These are phyloP conservation scores for Achroia grisella DNA, from an alignment of 1,140 invertebrate genomes.

Conservation along the genomic window DNA sequence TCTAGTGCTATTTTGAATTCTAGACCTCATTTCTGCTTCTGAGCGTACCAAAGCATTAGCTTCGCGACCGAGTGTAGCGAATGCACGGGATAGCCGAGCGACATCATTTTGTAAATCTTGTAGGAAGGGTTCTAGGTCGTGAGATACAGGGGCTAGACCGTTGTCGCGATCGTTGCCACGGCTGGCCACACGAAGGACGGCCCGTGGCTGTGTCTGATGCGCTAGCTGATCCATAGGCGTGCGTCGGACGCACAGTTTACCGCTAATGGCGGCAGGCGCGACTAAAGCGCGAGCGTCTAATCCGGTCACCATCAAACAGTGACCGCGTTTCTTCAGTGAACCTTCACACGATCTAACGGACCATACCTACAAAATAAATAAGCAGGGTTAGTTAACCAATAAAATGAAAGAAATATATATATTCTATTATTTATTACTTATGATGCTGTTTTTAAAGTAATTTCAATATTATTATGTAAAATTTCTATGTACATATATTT, in stretches of 20 bases:
- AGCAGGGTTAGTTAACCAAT: too few relatives aligned
- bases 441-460: too few relatives aligned
- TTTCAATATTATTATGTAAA: too few relatives aligned
- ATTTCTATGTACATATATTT: too few relatives aligned
- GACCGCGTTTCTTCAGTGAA: slow-evolving; percentile 51
- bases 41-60: slow-evolving; percentile 31
- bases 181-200: slow-evolving; percentile 50
- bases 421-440: too few relatives aligned
- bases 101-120: slow-evolving; percentile 47
- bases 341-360: slow-evolving; percentile 60
- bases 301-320: slow-evolving; percentile 38
- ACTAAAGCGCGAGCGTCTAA: slow-evolving; percentile 37
- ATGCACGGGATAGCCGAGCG: slow-evolving; percentile 35
- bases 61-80: slow-evolving; percentile 40
- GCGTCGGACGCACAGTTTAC: slow-evolving; percentile 42
- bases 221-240: slow-evolving; percentile 35
- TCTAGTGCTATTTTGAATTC: slow-evolving; percentile 18
- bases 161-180: slow-evolving; percentile 29
- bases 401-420: too few relatives aligned
- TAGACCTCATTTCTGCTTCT: slow-evolving; percentile 29
- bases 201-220: slow-evolving; percentile 41
- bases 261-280: slow-evolving; percentile 30
- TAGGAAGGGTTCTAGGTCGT: slow-evolving; percentile 33
- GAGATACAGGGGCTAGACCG: slow-evolving; percentile 5
- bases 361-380: slow-evolving; percentile 43